A percentile compares a stretch with the other conserved stretches of the same genome.
These are phyloP conservation scores for Orchesellides sinensis DNA, from an alignment of 2,888 invertebrate genomes.

Conservation along the genomic window DNA sequence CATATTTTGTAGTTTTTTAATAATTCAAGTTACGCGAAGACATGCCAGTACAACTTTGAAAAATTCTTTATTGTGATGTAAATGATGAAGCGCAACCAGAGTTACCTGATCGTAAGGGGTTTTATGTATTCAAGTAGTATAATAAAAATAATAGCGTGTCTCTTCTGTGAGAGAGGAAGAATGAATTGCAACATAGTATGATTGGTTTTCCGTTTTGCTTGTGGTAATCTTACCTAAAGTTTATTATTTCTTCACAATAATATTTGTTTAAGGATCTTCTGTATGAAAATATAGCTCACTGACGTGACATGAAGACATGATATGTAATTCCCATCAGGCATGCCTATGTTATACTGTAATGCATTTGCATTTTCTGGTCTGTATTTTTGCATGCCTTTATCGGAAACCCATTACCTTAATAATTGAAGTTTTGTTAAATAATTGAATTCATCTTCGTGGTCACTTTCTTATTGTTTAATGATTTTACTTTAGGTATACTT, in stretches of 20 bases:
- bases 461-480: constrained; percentile 21
- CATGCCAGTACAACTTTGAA: background rate
- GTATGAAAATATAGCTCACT: no score
- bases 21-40: background rate
- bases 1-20: background rate
- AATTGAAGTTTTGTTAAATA: background rate
- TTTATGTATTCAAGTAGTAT: background rate
- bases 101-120: background rate
- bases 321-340: no score
- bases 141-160: background rate
- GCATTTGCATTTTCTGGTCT: no score
- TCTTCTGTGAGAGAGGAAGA: no score
- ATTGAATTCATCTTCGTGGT: background rate
- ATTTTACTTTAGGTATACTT: background rate
- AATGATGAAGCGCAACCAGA: constrained; percentile 6
- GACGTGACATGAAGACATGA: no score
- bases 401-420: constrained; percentile 7
- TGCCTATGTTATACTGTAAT: no score
- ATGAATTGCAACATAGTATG: no score
- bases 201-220: no score
- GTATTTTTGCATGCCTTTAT: no score
- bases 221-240: no score
- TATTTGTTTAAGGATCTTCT: no score
- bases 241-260: constrained; percentile 2
- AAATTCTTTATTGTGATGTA: constrained; percentile 9